Evolutionary conservation across 2,888 invertebrate species (phyloP).

Genomic region (Rotaria socialis): DNA sequence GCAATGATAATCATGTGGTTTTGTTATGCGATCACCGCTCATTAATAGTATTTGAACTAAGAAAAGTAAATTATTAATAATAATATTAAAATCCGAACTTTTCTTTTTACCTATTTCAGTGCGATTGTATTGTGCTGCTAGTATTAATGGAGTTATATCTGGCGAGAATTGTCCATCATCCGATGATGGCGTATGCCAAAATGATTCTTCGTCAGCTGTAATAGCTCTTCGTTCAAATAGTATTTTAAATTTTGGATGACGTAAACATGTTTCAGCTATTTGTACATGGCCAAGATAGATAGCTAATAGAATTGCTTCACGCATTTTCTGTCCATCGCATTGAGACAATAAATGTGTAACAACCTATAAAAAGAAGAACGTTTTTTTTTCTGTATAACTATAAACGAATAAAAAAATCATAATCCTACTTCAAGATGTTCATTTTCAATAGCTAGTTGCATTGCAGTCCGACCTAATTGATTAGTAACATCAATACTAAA

Average conservation of each 20-base stretch:
- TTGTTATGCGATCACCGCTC: slow-evolving; percentile 54
- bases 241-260: slow-evolving; percentile 53
- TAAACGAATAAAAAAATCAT: background rate
- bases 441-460: slow-evolving; percentile 45
- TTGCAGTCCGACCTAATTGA: slow-evolving; percentile 41
- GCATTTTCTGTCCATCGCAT: slow-evolving; percentile 54
- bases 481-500: slow-evolving; percentile 46
- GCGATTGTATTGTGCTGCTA: slow-evolving; percentile 56
- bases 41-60: slow-evolving; percentile 50
- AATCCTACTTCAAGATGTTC: slow-evolving; percentile 45
- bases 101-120: slow-evolving; percentile 51
- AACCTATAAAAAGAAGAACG: slow-evolving; percentile 49
- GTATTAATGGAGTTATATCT: slow-evolving; percentile 55
- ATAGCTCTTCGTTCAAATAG: slow-evolving; percentile 55
- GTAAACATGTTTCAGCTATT: slow-evolving; percentile 57
- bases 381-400: background rate
- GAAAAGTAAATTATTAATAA: background rate
- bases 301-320: slow-evolving; percentile 56
- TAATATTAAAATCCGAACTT: background rate
- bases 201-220: slow-evolving; percentile 56
- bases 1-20: slow-evolving; percentile 57
- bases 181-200: slow-evolving; percentile 54
- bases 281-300: slow-evolving; percentile 57
- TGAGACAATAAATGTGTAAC: slow-evolving; percentile 50
- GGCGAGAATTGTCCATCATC: slow-evolving; percentile 56